A percentile compares a stretch with the other conserved stretches of the same genome.
phyloP scores from a whole-genome alignment of 2,888 invertebrate species.

The Ophion slaviceki region DNA sequence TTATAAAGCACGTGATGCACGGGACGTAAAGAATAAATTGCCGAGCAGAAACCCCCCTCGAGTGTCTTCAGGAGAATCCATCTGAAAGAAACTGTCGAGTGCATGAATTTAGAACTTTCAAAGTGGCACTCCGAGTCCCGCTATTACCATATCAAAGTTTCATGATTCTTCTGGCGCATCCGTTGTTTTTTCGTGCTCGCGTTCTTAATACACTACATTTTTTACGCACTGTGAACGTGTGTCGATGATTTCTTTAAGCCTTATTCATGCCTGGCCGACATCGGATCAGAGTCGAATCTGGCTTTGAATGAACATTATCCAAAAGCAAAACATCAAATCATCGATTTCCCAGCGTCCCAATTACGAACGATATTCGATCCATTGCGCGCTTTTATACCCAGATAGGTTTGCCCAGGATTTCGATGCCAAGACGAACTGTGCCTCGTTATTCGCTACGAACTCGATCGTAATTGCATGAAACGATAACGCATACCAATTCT shows the following conservation, averaged over 20 bases:
- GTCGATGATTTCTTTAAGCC: neutral
- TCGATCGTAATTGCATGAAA: neutral
- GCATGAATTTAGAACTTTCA: neutral
- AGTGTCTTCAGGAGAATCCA: neutral
- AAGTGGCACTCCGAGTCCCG: neutral
- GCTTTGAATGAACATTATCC: neutral
- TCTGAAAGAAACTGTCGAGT: neutral
- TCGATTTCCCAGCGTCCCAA: neutral
- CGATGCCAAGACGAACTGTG: neutral
- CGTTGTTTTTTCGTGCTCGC: neutral
- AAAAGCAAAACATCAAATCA: neutral
- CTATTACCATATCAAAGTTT: neutral
- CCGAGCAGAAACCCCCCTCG: neutral
- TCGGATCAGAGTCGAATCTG: neutral
- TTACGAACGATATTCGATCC: neutral
- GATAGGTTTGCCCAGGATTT: neutral
- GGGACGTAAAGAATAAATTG: neutral
- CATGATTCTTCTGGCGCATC: neutral
- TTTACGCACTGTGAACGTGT: too few species aligned
- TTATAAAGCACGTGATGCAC: neutral
- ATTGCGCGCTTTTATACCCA: neutral
- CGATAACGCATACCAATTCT: neutral
- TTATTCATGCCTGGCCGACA: neutral
- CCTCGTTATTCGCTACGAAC: neutral
- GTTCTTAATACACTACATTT: too few species aligned